Percentiles rank a stretch among this genome's conserved stretches.
These are phyloP conservation scores for Ceratina calcarata DNA, from an alignment of 1,140 invertebrate genomes.

Conservation along the genomic window DNA sequence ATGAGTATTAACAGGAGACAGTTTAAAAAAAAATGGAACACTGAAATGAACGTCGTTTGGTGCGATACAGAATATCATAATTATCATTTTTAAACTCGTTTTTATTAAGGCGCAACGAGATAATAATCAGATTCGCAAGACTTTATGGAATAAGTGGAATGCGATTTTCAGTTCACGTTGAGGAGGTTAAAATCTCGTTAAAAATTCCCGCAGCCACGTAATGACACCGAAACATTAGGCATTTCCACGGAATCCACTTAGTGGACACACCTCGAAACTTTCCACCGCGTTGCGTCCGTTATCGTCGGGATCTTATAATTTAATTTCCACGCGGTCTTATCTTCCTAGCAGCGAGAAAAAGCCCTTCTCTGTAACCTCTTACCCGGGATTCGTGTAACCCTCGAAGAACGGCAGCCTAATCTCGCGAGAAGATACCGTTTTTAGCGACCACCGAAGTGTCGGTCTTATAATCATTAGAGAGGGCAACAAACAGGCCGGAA, in stretches of 20 bases:
- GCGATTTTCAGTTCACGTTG: too few species aligned
- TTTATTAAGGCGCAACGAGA: too few species aligned
- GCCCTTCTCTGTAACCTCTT: neutral
- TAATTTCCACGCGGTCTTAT: constrained; percentile 30
- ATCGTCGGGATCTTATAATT: constrained; percentile 42
- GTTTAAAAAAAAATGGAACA: too few species aligned
- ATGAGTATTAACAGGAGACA: too few species aligned
- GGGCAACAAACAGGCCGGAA: constrained; percentile 55
- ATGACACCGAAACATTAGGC: constrained; percentile 3
- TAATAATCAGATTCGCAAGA: too few species aligned
- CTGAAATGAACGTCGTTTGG: too few species aligned
- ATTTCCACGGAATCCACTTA: constrained; percentile 13
- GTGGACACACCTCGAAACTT: constrained; percentile 16
- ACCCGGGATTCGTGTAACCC: neutral
- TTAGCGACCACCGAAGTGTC: constrained; percentile 36
- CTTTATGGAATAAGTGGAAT: too few species aligned
- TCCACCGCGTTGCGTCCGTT: neutral
- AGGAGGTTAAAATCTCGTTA: constrained; percentile 8
- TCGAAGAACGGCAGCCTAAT: constrained; percentile 42
- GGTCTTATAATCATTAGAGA: constrained; percentile 51
- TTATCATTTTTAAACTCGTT: too few species aligned
- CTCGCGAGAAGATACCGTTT: constrained; percentile 37
- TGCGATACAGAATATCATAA: too few species aligned
- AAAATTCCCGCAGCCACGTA: constrained; percentile 38
- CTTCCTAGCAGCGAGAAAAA: neutral